Base-by-base conservation (phyloP, 2,888 invertebrate species). In the Sinodicranocentrus sp. region DNA sequence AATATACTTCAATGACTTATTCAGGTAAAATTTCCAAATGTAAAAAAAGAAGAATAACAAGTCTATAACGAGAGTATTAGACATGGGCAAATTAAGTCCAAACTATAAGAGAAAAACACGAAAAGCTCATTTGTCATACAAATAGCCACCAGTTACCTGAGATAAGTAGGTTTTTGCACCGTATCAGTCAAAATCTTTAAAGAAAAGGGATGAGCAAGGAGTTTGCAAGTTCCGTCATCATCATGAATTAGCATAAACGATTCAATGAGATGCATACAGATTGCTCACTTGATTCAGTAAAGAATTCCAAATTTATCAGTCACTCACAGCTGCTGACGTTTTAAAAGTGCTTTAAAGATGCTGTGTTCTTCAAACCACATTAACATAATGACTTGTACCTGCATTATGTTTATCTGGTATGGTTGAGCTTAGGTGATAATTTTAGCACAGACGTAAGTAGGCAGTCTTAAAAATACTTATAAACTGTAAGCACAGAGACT, bases 241-340 rank as follows among this genome's bases (percentile, higher is more conserved):
- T 17, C 33, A 10, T 63, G 63, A 63, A 63, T 63, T 63, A 63
- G 63, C 63, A 63, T 63, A 63, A 63, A 33, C 33, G 33, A 10
- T 2, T 52, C 52, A 17, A 52, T 19, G 52, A 19, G 52, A 52
- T 17, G 52, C 52, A 52, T 52, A 52, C 19, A 52, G 52, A 52
- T 52, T 52, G 52, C 19, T 52, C 17, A 2, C 17, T 19, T 17
- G 52, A 52, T 52, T 17, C 19, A 17, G 19, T 52, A 19, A 52
- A 52, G 8, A 17, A 17, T 17, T 52, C 19, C 8, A 52, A 17
- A 52, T 17, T 33, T 17, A 52, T 33, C 33, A 33, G 33, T 33
- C 33, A 10, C 33, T 33, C 33, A 52, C 52, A 52, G 52, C 52
- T 19, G 52, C 17, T 52, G 52, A 52, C 52, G n/a, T 52, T 33